A percentile compares a stretch with the other conserved stretches of the same genome.
phyloP scores from a whole-genome alignment of 2,797 vertebrate species.

The Danio aesculapii region DNA sequence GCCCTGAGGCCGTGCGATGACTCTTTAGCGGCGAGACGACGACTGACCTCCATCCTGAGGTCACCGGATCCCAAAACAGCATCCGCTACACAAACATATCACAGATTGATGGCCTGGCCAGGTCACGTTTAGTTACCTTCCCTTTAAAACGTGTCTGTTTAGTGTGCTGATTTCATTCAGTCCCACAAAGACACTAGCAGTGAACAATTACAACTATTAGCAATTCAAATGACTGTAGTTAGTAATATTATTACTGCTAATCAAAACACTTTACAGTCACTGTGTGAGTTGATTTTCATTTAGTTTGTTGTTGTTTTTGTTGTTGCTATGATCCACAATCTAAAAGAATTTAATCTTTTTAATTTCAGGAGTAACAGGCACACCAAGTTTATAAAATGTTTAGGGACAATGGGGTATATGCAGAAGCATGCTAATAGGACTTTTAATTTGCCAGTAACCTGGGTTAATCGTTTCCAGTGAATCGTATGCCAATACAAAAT shows the following conservation, averaged over 20 bases:
- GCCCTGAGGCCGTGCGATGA: conserved; percentile 58
- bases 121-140: conserved; percentile 74
- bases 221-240: too few species aligned
- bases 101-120: conserved; percentile 73
- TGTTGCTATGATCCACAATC: too few species aligned
- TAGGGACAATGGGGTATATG: too few species aligned
- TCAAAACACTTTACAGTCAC: not conserved
- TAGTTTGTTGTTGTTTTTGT: too few species aligned
- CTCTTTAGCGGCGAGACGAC: conserved; percentile 50
- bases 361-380: too few species aligned
- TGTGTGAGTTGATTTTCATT: too few species aligned
- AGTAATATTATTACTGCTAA: not conserved
- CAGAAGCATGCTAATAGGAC: too few species aligned
- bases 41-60: conserved; percentile 63
- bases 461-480: too few species aligned
- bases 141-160: conserved; percentile 69
- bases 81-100: conserved; percentile 77
- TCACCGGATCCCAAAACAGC: conserved; percentile 64
- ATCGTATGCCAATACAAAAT: too few species aligned
- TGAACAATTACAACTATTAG: not conserved
- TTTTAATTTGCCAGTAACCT: too few species aligned
- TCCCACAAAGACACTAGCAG: conserved; percentile 28
- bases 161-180: conserved; percentile 57
- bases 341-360: too few species aligned
- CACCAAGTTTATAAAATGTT: too few species aligned